Evolutionary conservation across 2,797 vertebrate species (phyloP).

Genomic region (Fistularia commersonii): DNA sequence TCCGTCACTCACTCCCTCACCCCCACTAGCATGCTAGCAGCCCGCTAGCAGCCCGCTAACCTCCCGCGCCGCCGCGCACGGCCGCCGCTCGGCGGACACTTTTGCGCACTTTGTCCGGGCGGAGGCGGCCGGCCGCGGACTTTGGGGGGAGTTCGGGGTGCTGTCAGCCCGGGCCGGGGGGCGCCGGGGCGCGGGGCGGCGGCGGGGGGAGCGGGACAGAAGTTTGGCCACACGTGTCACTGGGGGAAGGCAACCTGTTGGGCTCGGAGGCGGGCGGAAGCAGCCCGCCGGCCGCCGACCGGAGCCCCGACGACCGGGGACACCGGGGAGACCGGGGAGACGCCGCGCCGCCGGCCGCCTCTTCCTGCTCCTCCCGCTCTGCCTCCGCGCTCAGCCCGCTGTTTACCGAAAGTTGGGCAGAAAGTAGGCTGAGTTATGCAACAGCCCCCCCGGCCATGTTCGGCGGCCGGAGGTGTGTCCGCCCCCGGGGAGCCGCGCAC

Average conservation of each 20-base stretch:
- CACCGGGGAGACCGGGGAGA: neutral
- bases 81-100: too few species aligned
- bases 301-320: too few species aligned
- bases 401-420: slow-evolving; percentile 60
- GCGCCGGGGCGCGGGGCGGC: slow-evolving; percentile 21
- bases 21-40: slow-evolving; percentile 53
- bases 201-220: slow-evolving; percentile 26
- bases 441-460: slow-evolving; percentile 42
- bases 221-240: slow-evolving; percentile 72
- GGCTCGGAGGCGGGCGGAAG: slow-evolving; percentile 26
- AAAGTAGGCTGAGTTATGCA: slow-evolving; percentile 68
- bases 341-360: neutral
- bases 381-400: slow-evolving; percentile 29
- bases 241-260: slow-evolving; percentile 65
- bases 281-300: too few species aligned
- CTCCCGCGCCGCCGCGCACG: too few species aligned
- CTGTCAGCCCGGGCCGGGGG: slow-evolving; percentile 49
- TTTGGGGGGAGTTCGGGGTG: slow-evolving; percentile 52
- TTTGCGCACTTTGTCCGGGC: slow-evolving; percentile 17
- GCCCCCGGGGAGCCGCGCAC: too few species aligned
- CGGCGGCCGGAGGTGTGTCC: slow-evolving; percentile 44
- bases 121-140: slow-evolving; percentile 18
- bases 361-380: neutral
- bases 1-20: slow-evolving; percentile 11
- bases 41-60: too few species aligned